phyloP scores from a whole-genome alignment of 2,888 invertebrate genomes.

The Aplocera efformata region DNA sequence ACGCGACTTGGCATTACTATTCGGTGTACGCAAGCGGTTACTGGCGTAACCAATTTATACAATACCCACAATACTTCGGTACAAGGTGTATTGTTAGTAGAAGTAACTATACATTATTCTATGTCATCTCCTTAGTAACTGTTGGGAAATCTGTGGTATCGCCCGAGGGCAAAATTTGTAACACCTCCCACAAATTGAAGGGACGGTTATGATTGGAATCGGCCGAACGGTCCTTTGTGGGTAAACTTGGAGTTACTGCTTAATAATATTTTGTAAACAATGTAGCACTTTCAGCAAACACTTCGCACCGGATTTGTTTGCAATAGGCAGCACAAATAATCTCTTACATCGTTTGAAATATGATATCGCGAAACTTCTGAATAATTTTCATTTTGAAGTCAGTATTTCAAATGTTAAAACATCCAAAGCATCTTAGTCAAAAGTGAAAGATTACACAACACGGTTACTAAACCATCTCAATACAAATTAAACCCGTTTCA shows the following conservation, averaged over 20 bases:
- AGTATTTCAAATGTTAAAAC: too few relatives aligned
- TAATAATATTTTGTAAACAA: constrained; percentile 16
- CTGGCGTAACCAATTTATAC: constrained; percentile 56
- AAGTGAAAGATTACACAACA: constrained; percentile 10
- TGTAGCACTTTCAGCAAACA: constrained; percentile 1
- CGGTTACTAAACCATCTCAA: constrained; percentile 13
- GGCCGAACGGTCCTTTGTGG: constrained; percentile 15
- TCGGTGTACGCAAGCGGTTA: constrained; percentile 46
- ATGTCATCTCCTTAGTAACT: constrained; percentile 1
- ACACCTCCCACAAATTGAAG: constrained; percentile 53
- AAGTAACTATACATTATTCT: constrained; percentile 2
- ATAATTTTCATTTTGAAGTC: too few relatives aligned
- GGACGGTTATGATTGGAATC: constrained; percentile 30
- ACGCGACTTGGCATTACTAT: constrained; percentile 46
- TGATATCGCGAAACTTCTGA: too few relatives aligned
- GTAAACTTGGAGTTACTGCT: constrained; percentile 23
- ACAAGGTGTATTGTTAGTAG: constrained; percentile 53
- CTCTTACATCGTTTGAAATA: too few relatives aligned
- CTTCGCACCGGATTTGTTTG: neutral
- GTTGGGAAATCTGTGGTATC: constrained; percentile 12
- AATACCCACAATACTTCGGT: constrained; percentile 38
- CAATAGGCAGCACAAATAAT: neutral
- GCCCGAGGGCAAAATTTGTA: constrained; percentile 55
- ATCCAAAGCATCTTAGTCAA: neutral
- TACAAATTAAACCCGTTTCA: constrained; percentile 18